phyloP scores from a whole-genome alignment of 2,888 invertebrate species.

The Epinotia nisella region DNA sequence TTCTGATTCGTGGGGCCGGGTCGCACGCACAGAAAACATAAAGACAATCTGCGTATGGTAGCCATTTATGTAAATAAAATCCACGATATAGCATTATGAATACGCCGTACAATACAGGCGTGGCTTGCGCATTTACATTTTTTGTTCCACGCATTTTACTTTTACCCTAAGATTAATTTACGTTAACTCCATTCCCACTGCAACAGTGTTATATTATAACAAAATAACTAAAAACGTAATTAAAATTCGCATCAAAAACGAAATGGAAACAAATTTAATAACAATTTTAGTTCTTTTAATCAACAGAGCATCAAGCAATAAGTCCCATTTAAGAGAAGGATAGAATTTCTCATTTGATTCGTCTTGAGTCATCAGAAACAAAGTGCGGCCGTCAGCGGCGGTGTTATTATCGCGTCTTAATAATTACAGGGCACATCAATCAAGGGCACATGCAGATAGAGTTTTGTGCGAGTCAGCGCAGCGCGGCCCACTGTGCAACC shows the following conservation, averaged over 20 bases:
- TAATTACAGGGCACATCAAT: constrained; percentile 85
- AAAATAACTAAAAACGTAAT: constrained; percentile 49
- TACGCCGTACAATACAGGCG: constrained; percentile 73
- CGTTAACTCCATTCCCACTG: constrained; percentile 49
- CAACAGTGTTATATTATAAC: constrained; percentile 28
- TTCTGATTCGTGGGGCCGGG: constrained; percentile 80
- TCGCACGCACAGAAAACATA: constrained; percentile 83
- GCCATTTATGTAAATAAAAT: constrained; percentile 83
- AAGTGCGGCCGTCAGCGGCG: constrained; percentile 81
- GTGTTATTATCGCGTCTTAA: constrained; percentile 85
- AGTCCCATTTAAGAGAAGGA: constrained; percentile 79
- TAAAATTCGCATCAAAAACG: constrained; percentile 66
- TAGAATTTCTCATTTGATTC: constrained; percentile 84
- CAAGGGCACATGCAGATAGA: constrained; percentile 83
- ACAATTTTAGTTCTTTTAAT: constrained; percentile 76
- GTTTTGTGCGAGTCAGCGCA: constrained; percentile 83
- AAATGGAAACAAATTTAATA: constrained; percentile 64
- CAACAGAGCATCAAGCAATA: constrained; percentile 82
- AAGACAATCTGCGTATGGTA: constrained; percentile 81
- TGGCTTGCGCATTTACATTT: constrained; percentile 71
- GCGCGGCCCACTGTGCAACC: constrained; percentile 79
- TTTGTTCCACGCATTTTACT: constrained; percentile 68
- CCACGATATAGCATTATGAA: constrained; percentile 78
- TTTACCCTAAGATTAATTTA: constrained; percentile 62
- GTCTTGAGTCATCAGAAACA: constrained; percentile 84